Evolutionary conservation across 2,113 vertebrate species (phyloP).

Genomic region (Phylloscopus trochilus): DNA sequence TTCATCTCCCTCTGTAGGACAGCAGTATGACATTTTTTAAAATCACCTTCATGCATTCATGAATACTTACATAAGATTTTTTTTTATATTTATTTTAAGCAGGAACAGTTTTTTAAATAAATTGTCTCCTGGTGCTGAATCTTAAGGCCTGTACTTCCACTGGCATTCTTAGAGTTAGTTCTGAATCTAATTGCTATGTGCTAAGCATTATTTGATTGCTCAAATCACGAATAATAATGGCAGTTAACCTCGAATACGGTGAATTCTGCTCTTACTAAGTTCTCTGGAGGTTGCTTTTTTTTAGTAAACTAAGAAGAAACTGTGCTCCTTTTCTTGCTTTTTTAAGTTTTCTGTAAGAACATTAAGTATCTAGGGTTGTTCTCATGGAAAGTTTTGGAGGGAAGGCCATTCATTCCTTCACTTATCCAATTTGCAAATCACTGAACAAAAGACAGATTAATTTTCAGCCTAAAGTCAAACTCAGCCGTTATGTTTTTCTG

Average conservation of each 20-base stretch:
- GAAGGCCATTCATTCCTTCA: background rate
- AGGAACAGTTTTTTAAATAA: background rate
- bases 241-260: background rate
- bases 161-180: background rate
- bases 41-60: background rate
- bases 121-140: background rate
- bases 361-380: background rate
- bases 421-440: background rate
- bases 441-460: background rate
- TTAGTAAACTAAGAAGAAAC: background rate
- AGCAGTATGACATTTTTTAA: background rate
- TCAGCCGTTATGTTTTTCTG: background rate
- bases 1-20: slow-evolving; percentile 73
- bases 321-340: background rate
- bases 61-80: background rate
- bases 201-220: background rate
- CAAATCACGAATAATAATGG: background rate
- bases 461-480: background rate
- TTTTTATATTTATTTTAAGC: background rate
- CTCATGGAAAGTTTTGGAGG: background rate
- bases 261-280: background rate
- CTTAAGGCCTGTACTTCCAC: background rate
- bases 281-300: background rate
- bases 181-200: background rate
- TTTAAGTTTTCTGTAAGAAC: background rate